Conservation (phyloP, 1,140 invertebrate genomes). For the Scaptomyza hsui region DNA sequence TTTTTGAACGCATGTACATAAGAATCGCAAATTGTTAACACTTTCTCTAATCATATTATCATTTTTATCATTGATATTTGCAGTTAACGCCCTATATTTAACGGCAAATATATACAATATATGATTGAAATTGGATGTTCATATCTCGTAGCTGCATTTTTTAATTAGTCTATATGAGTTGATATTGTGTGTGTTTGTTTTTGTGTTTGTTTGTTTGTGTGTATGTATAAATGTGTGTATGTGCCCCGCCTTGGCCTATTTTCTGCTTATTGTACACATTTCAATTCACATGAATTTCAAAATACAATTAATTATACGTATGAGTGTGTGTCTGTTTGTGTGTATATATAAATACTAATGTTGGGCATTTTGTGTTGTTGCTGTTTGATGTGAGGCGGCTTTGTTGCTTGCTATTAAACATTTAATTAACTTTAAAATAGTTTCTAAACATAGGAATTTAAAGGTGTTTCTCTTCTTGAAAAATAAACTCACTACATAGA, state of each 20-base stretch:
- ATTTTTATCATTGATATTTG: background rate
- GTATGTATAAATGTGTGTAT: slow-evolving; percentile 1
- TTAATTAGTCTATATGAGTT: slow-evolving; percentile 61
- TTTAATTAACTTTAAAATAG: slow-evolving; percentile 23
- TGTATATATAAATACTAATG: background rate
- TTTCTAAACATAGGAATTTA: slow-evolving; percentile 24
- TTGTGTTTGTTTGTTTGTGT: background rate
- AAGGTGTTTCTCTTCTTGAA: background rate
- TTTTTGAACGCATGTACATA: slow-evolving; percentile 42
- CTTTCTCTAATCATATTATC: background rate
- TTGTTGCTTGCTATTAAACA: slow-evolving; percentile 30
- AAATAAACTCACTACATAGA: slow-evolving; percentile 13
- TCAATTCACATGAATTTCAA: slow-evolving; percentile 27
- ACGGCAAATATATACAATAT: slow-evolving; percentile 6
- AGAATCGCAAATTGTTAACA: slow-evolving; percentile 29
- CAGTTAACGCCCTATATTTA: slow-evolving; percentile 9
- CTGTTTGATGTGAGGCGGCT: slow-evolving; percentile 7
- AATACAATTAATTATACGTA: slow-evolving; percentile 22
- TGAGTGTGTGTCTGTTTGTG: no score
- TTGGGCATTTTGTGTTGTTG: background rate
- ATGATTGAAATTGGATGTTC: slow-evolving; percentile 18
- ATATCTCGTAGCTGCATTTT: slow-evolving; percentile 40
- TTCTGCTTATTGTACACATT: slow-evolving; percentile 37
- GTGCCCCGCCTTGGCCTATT: slow-evolving; percentile 26
- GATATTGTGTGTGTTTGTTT: slow-evolving; percentile 22